Conservation (phyloP, 2,888 invertebrate species). For the Octodonta nipae region DNA sequence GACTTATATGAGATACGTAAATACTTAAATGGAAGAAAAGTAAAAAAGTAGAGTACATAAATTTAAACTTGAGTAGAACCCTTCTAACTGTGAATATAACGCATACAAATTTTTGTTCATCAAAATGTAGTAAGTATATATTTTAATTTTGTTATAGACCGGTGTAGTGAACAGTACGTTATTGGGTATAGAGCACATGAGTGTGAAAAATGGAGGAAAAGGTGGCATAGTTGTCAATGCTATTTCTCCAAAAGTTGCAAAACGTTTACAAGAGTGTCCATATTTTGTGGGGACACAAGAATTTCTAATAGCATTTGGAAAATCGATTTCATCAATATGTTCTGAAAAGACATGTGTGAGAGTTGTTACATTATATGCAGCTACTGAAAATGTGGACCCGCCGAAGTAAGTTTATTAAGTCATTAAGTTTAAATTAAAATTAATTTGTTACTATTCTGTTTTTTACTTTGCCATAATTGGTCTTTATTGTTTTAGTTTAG, state of each 20-base stretch:
- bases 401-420: neutral
- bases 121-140: neutral
- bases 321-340: constrained; percentile 26
- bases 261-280: constrained; percentile 40
- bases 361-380: constrained; percentile 29
- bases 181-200: constrained; percentile 38
- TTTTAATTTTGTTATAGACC: constrained; percentile 17
- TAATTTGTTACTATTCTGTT: no score
- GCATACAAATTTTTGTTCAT: neutral
- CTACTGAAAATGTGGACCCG: constrained; percentile 2
- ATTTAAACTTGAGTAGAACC: no score
- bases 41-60: no score
- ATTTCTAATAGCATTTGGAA: constrained; percentile 38
- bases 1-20: no score
- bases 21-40: no score
- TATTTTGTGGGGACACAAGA: constrained; percentile 45
- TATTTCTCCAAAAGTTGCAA: constrained; percentile 46
- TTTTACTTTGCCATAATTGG: no score
- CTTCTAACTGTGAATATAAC: no score
- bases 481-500: no score
- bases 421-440: no score
- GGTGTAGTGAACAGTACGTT: constrained; percentile 35
- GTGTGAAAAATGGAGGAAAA: constrained; percentile 40
- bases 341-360: constrained; percentile 21
- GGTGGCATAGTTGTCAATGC: constrained; percentile 47